Evolutionary conservation across 2,888 invertebrate species (phyloP).

Genomic region (Boloria euphrosyne): DNA sequence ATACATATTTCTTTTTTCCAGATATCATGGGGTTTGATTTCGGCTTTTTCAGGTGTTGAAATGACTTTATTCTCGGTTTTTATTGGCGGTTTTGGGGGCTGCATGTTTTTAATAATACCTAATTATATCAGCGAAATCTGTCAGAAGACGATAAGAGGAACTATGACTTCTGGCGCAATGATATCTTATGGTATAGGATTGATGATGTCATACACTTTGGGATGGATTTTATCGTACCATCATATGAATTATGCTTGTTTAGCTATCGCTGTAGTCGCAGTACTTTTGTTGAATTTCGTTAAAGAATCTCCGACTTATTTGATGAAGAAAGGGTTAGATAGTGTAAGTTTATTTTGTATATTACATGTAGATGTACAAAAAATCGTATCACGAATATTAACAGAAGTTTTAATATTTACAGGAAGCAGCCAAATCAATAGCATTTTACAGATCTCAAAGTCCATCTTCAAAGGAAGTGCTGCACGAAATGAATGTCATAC

Average conservation of each 20-base stretch:
- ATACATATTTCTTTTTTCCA: slow-evolving; percentile 40
- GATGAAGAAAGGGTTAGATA: slow-evolving; percentile 47
- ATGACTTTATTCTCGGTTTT: slow-evolving; percentile 55
- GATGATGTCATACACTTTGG: slow-evolving; percentile 52
- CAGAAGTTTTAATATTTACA: too few relatives aligned
- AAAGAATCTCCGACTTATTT: slow-evolving; percentile 55
- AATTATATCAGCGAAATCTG: slow-evolving; percentile 51
- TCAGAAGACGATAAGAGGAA: slow-evolving; percentile 49
- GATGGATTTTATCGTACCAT: slow-evolving; percentile 56
- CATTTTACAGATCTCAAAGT: slow-evolving; percentile 55
- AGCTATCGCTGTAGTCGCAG: slow-evolving; percentile 47
- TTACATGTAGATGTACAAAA: too few relatives aligned
- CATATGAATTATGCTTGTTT: slow-evolving; percentile 56
- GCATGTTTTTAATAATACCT: slow-evolving; percentile 53
- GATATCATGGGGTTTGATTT: slow-evolving; percentile 61
- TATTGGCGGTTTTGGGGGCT: slow-evolving; percentile 57
- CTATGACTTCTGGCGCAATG: slow-evolving; percentile 46
- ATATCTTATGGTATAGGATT: slow-evolving; percentile 49
- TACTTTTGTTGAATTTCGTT: slow-evolving; percentile 48
- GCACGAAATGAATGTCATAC: slow-evolving; percentile 43
- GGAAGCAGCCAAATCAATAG: slow-evolving; percentile 62
- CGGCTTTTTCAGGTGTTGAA: slow-evolving; percentile 52
- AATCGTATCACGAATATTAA: too few relatives aligned
- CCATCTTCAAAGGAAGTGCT: slow-evolving; percentile 42
- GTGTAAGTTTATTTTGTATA: slow-evolving; percentile 45